Conservation (phyloP, 2,888 invertebrate species). For the Tipula confusa region DNA sequence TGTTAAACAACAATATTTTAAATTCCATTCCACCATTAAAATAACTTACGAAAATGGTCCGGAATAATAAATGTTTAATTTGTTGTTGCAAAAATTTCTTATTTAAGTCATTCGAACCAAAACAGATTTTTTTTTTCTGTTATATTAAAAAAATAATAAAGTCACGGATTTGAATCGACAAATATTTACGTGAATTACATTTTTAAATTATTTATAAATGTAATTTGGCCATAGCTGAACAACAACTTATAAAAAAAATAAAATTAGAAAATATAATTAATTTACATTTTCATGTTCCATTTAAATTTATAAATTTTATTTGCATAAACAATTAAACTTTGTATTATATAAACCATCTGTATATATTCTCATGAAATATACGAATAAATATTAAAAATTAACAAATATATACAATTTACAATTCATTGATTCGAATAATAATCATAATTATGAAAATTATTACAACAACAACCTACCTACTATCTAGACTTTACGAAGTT, state of each 20-base stretch:
- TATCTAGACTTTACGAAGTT: neutral
- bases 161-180: too few species aligned
- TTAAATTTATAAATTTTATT: neutral
- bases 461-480: neutral
- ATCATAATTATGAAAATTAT: neutral
- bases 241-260: neutral
- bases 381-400: neutral
- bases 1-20: too few species aligned
- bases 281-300: neutral
- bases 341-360: neutral
- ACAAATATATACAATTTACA: neutral
- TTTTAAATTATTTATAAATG: too few species aligned
- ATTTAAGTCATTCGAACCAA: too few species aligned
- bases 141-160: too few species aligned
- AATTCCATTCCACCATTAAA: too few species aligned
- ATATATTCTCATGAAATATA: neutral
- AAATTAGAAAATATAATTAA: neutral
- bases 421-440: constrained; percentile 25
- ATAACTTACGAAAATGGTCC: too few species aligned
- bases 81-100: too few species aligned
- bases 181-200: too few species aligned
- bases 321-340: neutral
- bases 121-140: too few species aligned
- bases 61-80: too few species aligned
- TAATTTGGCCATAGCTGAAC: too few species aligned